Base-by-base conservation (phyloP, 2,888 invertebrate species). In the Ommatoiulus sabulosus region DNA sequence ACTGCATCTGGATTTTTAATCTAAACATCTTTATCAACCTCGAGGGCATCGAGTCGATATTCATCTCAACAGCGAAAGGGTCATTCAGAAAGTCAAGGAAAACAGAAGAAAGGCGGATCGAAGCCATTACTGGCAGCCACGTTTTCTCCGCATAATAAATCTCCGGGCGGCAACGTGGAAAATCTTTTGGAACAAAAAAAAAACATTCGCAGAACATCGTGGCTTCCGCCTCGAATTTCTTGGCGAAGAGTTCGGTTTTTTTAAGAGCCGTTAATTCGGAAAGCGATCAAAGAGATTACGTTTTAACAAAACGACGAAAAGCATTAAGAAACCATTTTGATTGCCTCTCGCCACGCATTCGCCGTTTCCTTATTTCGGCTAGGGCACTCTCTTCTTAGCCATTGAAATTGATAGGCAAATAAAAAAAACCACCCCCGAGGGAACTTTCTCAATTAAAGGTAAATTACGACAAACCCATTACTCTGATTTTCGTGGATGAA, bases 251-350 rank as follows among this genome's bases (percentile, higher is more conserved):
- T n/a, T 63, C 8, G n/a, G 63, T 63, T 63, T 63, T 63, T 63
- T 5, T n/a, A 63, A 63, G 63, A 63, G 20, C 63, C 63, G 63
- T 63, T 63, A 63, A 63, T 63, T n/a, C 63, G 63, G 63, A 63
- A 63, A 63, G 20, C 20, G 63, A 63, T 63, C 63, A 63, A 63
- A 63, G 63, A 63, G 63, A 63, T 63, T 63, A 63, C n/a, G 20
- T 63, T 63, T 63, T 63, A 63, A 63, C 63, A 63, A 63, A 63
- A 63, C 63, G 63, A 63, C 63, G 63, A 63, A 63, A 63, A 63
- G 63, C 63, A 63, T 63, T 63, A 63, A 63, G 20, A 63, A 63
- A 20, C 63, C 63, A 63, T 63, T 35, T 63, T n/a, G 63, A 63
- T 63, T 63, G 63, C 63, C 63, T 63, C 20, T 63, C 63, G 17